These are phyloP conservation scores for Zhengitettix transpicula DNA, from an alignment of 2,888 invertebrate species.

Conservation along the genomic window DNA sequence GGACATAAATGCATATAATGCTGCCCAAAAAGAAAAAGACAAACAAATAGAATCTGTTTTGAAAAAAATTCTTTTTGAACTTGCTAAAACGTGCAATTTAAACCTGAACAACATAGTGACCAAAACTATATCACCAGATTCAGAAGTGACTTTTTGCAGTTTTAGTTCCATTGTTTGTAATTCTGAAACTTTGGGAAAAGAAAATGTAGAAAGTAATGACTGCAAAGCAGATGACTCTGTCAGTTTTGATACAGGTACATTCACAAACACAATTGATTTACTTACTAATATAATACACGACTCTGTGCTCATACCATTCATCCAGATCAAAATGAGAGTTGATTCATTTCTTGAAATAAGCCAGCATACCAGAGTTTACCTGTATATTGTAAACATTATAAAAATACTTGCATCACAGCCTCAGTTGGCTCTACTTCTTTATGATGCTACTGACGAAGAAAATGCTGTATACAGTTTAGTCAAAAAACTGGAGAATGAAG, in stretches of 20 bases:
- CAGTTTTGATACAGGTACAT: too few relatives aligned
- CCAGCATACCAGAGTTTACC: slow-evolving; percentile 19
- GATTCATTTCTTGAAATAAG: slow-evolving; percentile 23
- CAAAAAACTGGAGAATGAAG: slow-evolving; percentile 8
- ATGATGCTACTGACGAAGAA: slow-evolving; percentile 11
- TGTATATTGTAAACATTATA: slow-evolving; percentile 13
- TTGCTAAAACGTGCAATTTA: neutral
- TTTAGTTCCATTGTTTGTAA: slow-evolving; percentile 4
- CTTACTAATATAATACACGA: slow-evolving; percentile 9
- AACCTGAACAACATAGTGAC: too few relatives aligned
- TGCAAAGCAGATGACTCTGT: neutral
- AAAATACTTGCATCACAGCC: slow-evolving; percentile 8
- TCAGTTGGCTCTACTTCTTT: slow-evolving; percentile 10
- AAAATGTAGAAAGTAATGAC: neutral
- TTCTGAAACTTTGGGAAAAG: neutral
- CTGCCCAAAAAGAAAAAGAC: slow-evolving; percentile 23
- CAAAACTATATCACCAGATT: too few relatives aligned
- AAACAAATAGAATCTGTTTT: slow-evolving; percentile 19
- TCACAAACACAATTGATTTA: slow-evolving; percentile 1
- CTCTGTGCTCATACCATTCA: slow-evolving; percentile 11
- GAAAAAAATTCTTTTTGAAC: slow-evolving; percentile 11
- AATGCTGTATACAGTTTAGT: slow-evolving; percentile 9
- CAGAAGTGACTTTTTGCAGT: slow-evolving; percentile 6
- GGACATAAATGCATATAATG: slow-evolving; percentile 22
- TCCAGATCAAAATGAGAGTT: slow-evolving; percentile 13